Evolutionary conservation across 2,888 invertebrate genomes (phyloP), one percentile per base, ranked within the genome.

Genomic region (Ceratothoa steindachneri): DNA sequence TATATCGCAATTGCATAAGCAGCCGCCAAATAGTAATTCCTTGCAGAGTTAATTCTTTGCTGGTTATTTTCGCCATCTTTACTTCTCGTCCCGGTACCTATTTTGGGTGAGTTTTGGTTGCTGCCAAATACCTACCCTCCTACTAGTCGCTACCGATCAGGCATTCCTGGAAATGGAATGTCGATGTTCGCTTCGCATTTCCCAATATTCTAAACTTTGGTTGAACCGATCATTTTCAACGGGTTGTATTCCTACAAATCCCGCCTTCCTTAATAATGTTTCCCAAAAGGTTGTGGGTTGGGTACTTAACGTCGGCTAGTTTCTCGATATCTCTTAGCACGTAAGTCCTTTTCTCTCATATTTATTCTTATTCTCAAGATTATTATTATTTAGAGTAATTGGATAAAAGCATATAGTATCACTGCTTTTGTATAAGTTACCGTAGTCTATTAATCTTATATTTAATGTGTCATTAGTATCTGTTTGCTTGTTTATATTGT

Each of bases 381-480:
- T 75, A 72, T 78, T 77, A 69, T 77, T 71, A 78, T 78, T 78
- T 78, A 78, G 78, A 78, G 74, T 78, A 75, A 73, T 73, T 28
- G 69, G 64, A 60, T 71, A 71, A 68, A 78, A 73, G 75, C 78
- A 74, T 75, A 75, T 75, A 78, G 78, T 71, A 71, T 75, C 72
- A 75, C 69, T 67, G 76, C 78, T 75, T 78, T 75, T 73, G 73
- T 78, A 75, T 78, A 73, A 78, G 75, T 78, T 78, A 78, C 70
- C 65, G 78, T 78, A 78, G 78, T 73, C 75, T 75, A 75, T 77
- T 77, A 77, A 77, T 77, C 72, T 77, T 77, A 75, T 75, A 75
- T 77, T 77, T 75, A 77, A 77, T 77, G 77, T 77, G 75, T 73
- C 74, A 73, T 75, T 75, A 78, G 78, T 75, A 69, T 75, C 73